Evolutionary conservation across 1,140 invertebrate species (phyloP), one percentile per base, ranked within the genome.

Genomic region (Cotesia typhae): DNA sequence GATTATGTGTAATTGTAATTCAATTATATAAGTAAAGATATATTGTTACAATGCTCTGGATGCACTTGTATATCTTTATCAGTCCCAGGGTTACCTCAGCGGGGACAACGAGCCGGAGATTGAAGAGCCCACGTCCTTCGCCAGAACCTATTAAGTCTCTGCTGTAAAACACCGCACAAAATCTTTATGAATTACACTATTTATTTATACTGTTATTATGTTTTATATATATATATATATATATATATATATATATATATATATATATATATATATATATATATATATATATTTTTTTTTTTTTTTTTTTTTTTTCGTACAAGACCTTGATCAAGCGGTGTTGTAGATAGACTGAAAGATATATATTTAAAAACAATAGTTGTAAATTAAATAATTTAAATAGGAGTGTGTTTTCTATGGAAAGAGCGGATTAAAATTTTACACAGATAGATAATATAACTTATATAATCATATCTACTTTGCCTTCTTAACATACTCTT

Each of bases 1-100:
- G 1, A 41, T 36, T 70, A 35, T 10, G 17, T 28, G n/a, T 52
- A 51, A 20, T 20, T 61, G 14, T 28, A 36, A 35, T 36, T 12
- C 35, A 1, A 20, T 61, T 28, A 65, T 20, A 51, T 65, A 51
- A 65, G 17, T 59, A 68, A 36, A 6, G 35, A 14, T 41, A n/a
- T 55, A 51, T 64, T 65, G 14, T 65, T 28, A 52, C 53, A 12
- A 5, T 51, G 82, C 82, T 51, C 79, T 85, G 81, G 84, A 83
- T 81, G 84, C 84, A 83, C 84, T 85, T 83, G 79, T 85, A 81
- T 86, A 81, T 68, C 78, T 86, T 81, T 85, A 82, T 77, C 82
- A 84, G 78, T 78, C 81, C 66, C 82, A 84, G 80, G 81, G 79
- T 74, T 84, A 84, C 79, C 80, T 81, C 61, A 83, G 81, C 75